phyloP scores from a whole-genome alignment of 2,113 vertebrate genomes.

The Pelecanus crispus region DNA sequence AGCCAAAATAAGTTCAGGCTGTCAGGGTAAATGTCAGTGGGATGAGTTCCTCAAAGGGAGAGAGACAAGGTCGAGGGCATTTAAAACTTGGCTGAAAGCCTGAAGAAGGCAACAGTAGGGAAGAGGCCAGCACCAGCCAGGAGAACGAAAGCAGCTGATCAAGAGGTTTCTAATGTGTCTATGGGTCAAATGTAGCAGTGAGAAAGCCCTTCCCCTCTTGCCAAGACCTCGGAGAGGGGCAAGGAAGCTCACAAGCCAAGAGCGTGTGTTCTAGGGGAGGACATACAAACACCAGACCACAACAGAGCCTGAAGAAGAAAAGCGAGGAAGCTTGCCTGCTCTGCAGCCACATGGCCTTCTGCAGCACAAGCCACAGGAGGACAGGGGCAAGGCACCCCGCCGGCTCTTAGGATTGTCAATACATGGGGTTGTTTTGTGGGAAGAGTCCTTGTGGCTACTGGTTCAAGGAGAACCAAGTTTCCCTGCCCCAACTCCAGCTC shows the following conservation, averaged over 20 bases:
- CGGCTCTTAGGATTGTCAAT: conserved; percentile 69
- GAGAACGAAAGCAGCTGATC: neutral
- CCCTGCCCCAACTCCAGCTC: neutral
- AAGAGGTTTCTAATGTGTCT: neutral
- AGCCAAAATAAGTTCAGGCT: neutral
- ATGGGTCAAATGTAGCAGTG: neutral
- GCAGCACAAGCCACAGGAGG: conserved; percentile 34
- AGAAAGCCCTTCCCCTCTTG: neutral
- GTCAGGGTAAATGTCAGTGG: neutral
- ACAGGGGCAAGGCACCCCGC: neutral
- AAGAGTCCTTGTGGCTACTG: neutral
- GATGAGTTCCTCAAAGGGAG: neutral
- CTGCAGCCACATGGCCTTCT: neutral
- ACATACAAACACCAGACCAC: neutral
- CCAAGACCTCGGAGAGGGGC: neutral
- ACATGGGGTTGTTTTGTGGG: conserved; percentile 24
- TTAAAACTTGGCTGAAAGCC: neutral
- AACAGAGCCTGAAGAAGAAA: neutral
- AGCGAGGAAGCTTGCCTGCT: neutral
- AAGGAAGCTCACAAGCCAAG: neutral
- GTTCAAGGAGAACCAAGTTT: neutral
- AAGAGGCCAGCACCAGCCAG: neutral
- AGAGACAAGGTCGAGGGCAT: neutral
- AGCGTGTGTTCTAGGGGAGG: neutral
- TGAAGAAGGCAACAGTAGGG: neutral